Evolutionary conservation across 2,113 vertebrate genomes (phyloP).

Genomic region (Heterocephalus glaber): DNA sequence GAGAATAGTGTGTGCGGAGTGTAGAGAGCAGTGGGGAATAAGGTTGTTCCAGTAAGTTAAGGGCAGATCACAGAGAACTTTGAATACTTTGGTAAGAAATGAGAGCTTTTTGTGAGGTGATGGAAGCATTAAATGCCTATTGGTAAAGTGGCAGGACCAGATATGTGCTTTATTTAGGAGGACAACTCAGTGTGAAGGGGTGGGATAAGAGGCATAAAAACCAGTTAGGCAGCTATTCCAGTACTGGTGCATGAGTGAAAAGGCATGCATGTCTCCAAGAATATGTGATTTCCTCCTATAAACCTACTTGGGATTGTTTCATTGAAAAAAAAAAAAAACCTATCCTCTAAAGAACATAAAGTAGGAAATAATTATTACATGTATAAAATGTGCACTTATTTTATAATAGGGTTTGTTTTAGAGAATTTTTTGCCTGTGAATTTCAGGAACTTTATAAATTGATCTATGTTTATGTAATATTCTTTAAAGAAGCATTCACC

Average conservation of each 20-base stretch:
- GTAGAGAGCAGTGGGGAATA: not conserved
- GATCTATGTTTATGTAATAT: conserved; percentile 6
- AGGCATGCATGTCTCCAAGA: not conserved
- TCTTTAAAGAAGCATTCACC: not conserved
- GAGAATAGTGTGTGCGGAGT: not conserved
- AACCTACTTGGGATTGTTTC: not conserved
- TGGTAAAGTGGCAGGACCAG: not conserved
- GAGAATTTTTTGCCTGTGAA: not conserved
- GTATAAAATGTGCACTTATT: not conserved
- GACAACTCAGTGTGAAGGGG: not conserved
- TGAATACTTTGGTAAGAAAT: not conserved
- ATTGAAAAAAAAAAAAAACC: conserved; percentile 17
- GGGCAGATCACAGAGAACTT: not conserved
- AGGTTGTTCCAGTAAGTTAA: not conserved
- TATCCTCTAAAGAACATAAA: conserved; percentile 15
- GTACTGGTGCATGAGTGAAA: not conserved
- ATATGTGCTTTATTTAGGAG: not conserved
- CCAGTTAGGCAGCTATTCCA: not conserved
- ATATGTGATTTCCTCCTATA: not conserved
- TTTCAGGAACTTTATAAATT: not conserved
- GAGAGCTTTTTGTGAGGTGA: not conserved
- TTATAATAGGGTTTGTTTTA: not conserved
- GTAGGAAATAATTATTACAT: conserved; percentile 2
- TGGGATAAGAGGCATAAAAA: not conserved
- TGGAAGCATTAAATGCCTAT: not conserved